Base-by-base conservation (phyloP, 2,113 vertebrate genomes). In the Ginglymostoma cirratum region DNA sequence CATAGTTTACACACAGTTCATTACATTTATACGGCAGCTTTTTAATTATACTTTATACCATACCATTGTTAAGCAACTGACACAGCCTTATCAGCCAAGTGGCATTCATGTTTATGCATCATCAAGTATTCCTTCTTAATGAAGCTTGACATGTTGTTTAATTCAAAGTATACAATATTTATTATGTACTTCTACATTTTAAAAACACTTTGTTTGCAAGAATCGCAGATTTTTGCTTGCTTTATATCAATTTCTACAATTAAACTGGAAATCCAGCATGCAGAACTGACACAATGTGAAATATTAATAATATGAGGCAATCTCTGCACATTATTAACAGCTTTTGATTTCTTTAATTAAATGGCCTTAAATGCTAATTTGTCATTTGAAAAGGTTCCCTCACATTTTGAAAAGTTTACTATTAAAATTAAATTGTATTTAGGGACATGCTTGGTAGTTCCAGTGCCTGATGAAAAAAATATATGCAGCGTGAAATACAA, bases 21-120 rank as follows among this genome's bases (percentile, higher is more conserved):
- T 95, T 95, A 95, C 94, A 95, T 95, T 94, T 95, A 95, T 52
- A 95, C 69, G 72, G 94, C 69, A 70, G 94, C 67, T 52, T 95
- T 95, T 95, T 95, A 95, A 95, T 95, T 95, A 95, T 95, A 95
- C 67, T 95, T 95, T 95, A 95, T 76, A 72, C 94, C 45, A n/a
- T 52, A 72, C 67, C 69, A 95, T 95, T 95, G 94, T 95, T 95
- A 95, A 95, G 94, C 69, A 72, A 95, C 69, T 95, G 94, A 95
- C 94, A 95, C 21, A 76, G 67, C 38, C 94, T 95, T 95, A 95
- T 95, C 94, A 95, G 94, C 94, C 69, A 24, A 95, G 69, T 95
- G 94, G 94, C 69, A 95, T 95, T 95, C 94, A 72, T 95, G 72
- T 95, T 95, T 95, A 95, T 95, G 94, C 94, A 72, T 76, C 94